A percentile compares a stretch with the other conserved stretches of the same genome.
phyloP scores from a whole-genome alignment of 2,797 vertebrate genomes.

The Chelon auratus region DNA sequence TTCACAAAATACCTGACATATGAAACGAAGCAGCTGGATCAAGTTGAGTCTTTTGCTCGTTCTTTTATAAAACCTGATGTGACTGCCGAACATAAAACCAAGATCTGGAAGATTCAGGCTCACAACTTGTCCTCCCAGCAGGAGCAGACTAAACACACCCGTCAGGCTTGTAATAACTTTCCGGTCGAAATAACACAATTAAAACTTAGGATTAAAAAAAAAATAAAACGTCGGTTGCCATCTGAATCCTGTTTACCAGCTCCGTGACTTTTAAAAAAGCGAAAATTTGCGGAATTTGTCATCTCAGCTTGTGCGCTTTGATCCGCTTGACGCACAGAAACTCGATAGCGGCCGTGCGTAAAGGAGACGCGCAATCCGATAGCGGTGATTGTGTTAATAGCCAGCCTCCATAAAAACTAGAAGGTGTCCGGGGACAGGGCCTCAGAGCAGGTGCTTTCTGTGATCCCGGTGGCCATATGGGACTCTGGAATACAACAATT shows the following conservation, averaged over 20 bases:
- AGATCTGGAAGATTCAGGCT: not conserved
- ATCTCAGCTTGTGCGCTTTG: constrained; percentile 75
- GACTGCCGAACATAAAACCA: not conserved
- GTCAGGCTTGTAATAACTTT: constrained; percentile 10
- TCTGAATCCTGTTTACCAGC: constrained; percentile 49
- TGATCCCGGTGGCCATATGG: constrained; percentile 76
- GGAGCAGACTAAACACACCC: not conserved
- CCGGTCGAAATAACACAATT: constrained; percentile 36
- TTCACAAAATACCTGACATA: not conserved
- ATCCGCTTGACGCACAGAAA: constrained; percentile 77
- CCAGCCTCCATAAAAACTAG: constrained; percentile 76
- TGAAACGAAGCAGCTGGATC: not conserved
- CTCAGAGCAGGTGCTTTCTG: constrained; percentile 80
- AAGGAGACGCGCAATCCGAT: constrained; percentile 81
- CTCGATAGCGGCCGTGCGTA: constrained; percentile 66
- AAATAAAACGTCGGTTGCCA: constrained; percentile 38
- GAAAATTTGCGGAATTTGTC: constrained; percentile 75
- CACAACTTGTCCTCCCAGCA: not conserved
- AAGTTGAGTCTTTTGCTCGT: not conserved
- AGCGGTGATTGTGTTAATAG: constrained; percentile 82
- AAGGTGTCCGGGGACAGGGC: constrained; percentile 73
- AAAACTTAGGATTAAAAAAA: constrained; percentile 14
- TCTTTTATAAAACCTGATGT: not conserved
- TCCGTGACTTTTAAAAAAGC: constrained; percentile 56
- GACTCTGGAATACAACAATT: constrained; percentile 67